Evolutionary conservation across 2,888 invertebrate genomes (phyloP).

Genomic region (Neria commutata): DNA sequence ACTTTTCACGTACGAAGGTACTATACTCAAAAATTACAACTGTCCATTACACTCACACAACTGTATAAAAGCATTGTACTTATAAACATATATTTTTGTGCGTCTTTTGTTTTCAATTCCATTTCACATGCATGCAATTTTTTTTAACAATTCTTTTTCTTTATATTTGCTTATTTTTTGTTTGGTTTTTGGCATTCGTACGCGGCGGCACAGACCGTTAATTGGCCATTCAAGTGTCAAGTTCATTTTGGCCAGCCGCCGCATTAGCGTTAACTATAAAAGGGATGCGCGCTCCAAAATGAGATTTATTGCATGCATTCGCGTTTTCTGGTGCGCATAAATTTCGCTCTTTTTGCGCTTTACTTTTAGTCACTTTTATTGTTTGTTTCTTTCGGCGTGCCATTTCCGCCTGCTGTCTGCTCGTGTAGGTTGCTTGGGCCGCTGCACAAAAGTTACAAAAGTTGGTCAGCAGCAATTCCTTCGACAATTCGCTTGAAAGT

Average conservation of each 20-base stretch:
- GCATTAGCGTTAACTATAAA: constrained; percentile 62
- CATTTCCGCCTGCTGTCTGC: no score
- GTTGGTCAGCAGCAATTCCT: constrained; percentile 22
- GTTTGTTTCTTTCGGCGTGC: not conserved
- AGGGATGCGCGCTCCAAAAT: constrained; percentile 52
- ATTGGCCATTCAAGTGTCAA: constrained; percentile 63
- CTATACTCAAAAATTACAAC: no score
- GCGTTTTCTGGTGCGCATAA: constrained; percentile 40
- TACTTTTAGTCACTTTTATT: not conserved
- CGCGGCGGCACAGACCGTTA: no score
- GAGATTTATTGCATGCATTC: constrained; percentile 56
- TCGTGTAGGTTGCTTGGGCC: constrained; percentile 6
- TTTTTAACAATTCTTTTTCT: no score
- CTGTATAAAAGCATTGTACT: no score
- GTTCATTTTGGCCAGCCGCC: constrained; percentile 62
- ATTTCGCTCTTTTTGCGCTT: constrained; percentile 31
- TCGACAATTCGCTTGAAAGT: constrained; percentile 1
- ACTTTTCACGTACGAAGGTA: no score
- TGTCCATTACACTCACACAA: no score
- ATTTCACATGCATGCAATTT: no score
- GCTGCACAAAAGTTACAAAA: constrained; percentile 7
- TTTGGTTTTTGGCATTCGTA: no score
- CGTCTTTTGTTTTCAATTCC: no score
- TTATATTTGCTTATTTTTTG: no score
- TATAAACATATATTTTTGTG: no score